These are phyloP conservation scores for Sebastes umbrosus DNA, from an alignment of 2,797 vertebrate genomes.

Conservation along the genomic window DNA sequence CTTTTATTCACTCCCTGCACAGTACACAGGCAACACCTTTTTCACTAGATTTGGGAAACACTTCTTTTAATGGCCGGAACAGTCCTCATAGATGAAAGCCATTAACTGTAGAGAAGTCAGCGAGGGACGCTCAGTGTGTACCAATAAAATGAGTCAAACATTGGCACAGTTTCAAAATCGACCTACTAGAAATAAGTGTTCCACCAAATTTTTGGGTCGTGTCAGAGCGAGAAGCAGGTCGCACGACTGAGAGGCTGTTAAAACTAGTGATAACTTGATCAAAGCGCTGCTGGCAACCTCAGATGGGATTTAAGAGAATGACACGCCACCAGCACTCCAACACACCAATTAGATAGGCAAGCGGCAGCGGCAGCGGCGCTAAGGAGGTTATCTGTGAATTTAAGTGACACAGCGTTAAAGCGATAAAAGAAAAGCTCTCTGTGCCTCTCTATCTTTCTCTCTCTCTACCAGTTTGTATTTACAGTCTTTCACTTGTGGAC, in stretches of 20 bases:
- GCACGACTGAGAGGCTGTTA: constrained; percentile 35
- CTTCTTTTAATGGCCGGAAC: not conserved
- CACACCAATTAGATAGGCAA: constrained; percentile 59
- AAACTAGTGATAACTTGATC: constrained; percentile 66
- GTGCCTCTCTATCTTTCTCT: not conserved
- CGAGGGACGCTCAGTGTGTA: not conserved
- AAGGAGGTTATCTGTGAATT: constrained; percentile 55
- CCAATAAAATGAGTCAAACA: not conserved
- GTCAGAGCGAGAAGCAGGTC: constrained; percentile 31
- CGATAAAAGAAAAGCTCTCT: constrained; percentile 42
- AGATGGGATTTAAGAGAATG: constrained; percentile 55
- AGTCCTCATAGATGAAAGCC: not conserved
- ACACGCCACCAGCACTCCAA: constrained; percentile 46
- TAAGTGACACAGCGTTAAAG: constrained; percentile 45
- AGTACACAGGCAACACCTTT: not conserved
- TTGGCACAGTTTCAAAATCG: not conserved
- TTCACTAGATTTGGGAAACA: not conserved
- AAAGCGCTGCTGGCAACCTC: constrained; percentile 56
- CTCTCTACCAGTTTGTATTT: constrained; percentile 6
- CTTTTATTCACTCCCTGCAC: not conserved
- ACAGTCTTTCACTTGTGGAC: constrained; percentile 8
- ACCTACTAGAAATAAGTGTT: constrained; percentile 16
- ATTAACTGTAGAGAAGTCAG: not conserved
- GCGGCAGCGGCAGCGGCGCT: constrained; percentile 10
- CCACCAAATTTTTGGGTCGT: constrained; percentile 21